Evolutionary conservation across 1,140 invertebrate genomes (phyloP), one percentile per base, ranked within the genome.

Genomic region (Piezodorus guildinii): DNA sequence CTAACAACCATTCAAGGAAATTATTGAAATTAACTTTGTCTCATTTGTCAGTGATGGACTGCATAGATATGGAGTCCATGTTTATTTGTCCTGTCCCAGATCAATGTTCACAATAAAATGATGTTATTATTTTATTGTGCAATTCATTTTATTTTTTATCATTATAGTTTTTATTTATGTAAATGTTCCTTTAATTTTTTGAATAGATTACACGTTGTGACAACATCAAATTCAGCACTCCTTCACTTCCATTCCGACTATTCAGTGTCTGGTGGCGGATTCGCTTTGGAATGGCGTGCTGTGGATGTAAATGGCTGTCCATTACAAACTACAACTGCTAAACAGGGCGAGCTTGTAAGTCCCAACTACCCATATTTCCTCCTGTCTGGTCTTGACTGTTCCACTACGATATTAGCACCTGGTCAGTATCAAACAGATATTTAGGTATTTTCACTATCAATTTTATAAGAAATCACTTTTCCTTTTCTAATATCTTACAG

Each of bases 171-270:
- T 30, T 30, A n/a, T n/a, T n/a, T n/a, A n/a, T n/a, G n/a, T 39
- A 39, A 12, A 10, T 10, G 1, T 39, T 8, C 12, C 34, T 39
- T 39, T 39, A 1, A 39, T 39, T 39, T 10, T 39, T 39, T 39
- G 1, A 39, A 1, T 66, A 78, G 76, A 73, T 78, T 81, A 61
- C 76, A 81, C 69, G 83, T 81, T 68, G 80, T 87, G 9, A 83
- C 85, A 0, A 69, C 75, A 4, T 76, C 73, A 16, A 83, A 85
- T 71, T 76, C 77, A 64, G 80, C 80, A 1, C 72, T 80, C 19
- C 65, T 88, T 9, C 77, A 77, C 62, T 87, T 90, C 70, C 83
- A 83, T 69, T 83, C 84, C 0, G 87, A 90, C 73, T 86, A 83
- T 71, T 84, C 84, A 45, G 78, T 82, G 0, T 76, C 81, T 9